Evolutionary conservation across 2,797 vertebrate genomes (phyloP).

Genomic region (Squalus acanthias): DNA sequence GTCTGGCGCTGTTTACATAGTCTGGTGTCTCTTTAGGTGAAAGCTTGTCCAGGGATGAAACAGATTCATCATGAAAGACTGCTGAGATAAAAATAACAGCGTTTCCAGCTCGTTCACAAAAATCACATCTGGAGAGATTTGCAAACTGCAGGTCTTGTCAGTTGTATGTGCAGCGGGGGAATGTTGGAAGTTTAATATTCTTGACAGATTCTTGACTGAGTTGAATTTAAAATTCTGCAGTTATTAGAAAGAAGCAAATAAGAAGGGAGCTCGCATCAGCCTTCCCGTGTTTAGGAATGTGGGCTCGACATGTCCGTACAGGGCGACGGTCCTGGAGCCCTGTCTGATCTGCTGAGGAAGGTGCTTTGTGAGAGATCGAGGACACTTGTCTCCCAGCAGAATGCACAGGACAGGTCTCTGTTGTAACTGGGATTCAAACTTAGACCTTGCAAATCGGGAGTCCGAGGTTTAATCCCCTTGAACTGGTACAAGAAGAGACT

Average conservation of each 20-base stretch:
- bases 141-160: neutral
- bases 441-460: neutral
- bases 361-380: neutral
- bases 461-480: too few species aligned
- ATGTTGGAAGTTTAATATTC: neutral
- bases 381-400: too few species aligned
- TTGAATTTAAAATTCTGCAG: neutral
- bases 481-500: too few species aligned
- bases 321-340: neutral
- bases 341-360: neutral
- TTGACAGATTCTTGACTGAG: neutral
- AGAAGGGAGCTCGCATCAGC: neutral
- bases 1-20: neutral
- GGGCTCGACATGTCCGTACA: neutral
- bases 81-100: constrained; percentile 4
- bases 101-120: neutral
- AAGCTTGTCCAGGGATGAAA: neutral
- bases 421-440: neutral
- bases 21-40: constrained; percentile 11
- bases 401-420: neutral
- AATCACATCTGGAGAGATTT: constrained; percentile 1
- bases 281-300: neutral
- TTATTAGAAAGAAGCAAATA: neutral
- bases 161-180: neutral
- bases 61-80: constrained; percentile 5